Percentiles rank a stretch among this genome's conserved stretches.
phyloP scores from a whole-genome alignment of 2,888 invertebrate genomes.

The Coecobrya sp. region DNA sequence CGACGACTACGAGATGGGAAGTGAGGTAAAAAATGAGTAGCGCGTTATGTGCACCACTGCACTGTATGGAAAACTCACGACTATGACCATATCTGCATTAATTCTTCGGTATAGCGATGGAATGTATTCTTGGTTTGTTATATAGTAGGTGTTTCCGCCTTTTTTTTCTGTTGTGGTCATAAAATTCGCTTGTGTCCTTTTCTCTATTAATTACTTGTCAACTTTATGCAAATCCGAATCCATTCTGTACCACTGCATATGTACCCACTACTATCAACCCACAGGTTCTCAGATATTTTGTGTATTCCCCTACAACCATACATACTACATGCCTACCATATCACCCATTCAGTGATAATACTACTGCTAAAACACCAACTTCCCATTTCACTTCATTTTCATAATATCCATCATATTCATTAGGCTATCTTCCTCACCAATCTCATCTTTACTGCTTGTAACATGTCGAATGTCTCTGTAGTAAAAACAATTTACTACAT shows the following conservation, averaged over 20 bases:
- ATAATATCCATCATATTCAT: constrained; percentile 56
- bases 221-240: constrained; percentile 39
- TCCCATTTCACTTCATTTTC: not conserved
- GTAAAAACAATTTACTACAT: not conserved
- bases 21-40: not conserved
- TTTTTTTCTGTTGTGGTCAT: not conserved
- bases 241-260: not conserved
- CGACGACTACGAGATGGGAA: not conserved
- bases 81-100: constrained; percentile 6
- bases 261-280: too few relatives aligned
- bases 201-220: constrained; percentile 59
- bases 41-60: too few relatives aligned
- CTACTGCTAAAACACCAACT: not conserved
- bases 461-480: not conserved
- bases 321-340: too few relatives aligned
- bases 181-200: constrained; percentile 6
- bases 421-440: constrained; percentile 32
- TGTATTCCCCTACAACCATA: too few relatives aligned
- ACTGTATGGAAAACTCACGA: not conserved
- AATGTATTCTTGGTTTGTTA: not conserved
- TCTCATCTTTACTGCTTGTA: constrained; percentile 5
- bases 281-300: too few relatives aligned
- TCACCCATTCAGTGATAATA: not conserved
- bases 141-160: not conserved
- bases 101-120: not conserved